A percentile compares a stretch with the other conserved stretches of the same genome.
These are phyloP conservation scores for Merops nubicus DNA, from an alignment of 2,113 vertebrate species.

Conservation along the genomic window DNA sequence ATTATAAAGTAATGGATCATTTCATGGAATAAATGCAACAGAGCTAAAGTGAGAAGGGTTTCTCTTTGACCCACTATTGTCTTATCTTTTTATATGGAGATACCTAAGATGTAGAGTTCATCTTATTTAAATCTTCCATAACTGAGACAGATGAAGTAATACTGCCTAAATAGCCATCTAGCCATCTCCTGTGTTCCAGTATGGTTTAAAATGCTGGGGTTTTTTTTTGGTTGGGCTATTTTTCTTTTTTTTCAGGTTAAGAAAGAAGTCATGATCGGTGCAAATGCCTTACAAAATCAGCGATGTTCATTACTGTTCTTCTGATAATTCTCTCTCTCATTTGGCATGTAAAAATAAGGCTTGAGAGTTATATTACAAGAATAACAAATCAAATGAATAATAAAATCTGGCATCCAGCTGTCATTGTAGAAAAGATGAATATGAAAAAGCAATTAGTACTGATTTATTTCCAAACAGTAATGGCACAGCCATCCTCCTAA, in stretches of 20 bases:
- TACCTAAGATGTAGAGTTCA: not conserved
- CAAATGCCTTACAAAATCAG: not conserved
- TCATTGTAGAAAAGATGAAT: not conserved
- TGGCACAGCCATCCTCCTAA: not conserved
- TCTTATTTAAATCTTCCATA: not conserved
- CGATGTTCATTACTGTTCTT: not conserved
- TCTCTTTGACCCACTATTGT: not conserved
- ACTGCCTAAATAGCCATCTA: not conserved
- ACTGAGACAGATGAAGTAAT: not conserved
- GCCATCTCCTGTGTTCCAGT: not conserved
- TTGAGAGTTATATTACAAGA: not conserved
- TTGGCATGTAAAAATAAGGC: not conserved
- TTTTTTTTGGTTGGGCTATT: accelerated
- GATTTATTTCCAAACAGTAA: not conserved
- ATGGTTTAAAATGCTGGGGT: not conserved
- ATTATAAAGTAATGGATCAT: not conserved
- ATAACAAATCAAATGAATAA: not conserved
- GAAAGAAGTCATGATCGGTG: not conserved
- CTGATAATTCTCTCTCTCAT: not conserved
- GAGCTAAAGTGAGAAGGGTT: not conserved
- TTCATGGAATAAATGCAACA: not conserved
- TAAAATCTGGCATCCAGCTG: not conserved
- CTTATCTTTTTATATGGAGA: not conserved
- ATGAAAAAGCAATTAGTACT: not conserved
- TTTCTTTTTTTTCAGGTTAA: not conserved